A percentile compares a stretch with the other conserved stretches of the same genome.
These are phyloP conservation scores for Nemopilema nomurai DNA, from an alignment of 30 jellyfish, hydroid and myxozoan species.

Conservation along the genomic window DNA sequence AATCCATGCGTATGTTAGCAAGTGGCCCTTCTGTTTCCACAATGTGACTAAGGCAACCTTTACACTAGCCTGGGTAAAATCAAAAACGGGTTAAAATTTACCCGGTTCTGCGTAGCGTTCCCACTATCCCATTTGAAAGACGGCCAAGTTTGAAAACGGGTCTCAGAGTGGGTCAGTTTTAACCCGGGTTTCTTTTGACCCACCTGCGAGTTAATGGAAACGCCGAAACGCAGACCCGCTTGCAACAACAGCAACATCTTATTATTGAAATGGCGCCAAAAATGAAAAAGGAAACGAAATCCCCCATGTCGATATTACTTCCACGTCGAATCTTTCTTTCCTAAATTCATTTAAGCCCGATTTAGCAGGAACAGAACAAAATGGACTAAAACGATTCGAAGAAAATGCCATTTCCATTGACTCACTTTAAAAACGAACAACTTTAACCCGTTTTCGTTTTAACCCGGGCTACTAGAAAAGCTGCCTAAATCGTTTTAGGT, in stretches of 20 bases:
- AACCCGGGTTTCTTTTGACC: neutral
- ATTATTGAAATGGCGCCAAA: neutral
- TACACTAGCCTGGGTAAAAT: neutral
- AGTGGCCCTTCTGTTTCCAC: too few species aligned
- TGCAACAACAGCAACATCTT: neutral
- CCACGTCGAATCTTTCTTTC: neutral
- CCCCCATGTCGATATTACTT: too few species aligned
- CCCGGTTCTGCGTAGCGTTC: neutral
- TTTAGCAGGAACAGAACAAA: too few species aligned
- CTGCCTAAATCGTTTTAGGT: neutral
- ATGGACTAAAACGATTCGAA: neutral
- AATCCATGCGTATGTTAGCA: neutral
- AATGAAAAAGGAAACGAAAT: too few species aligned
- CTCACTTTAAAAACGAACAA: neutral
- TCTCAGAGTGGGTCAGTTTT: neutral
- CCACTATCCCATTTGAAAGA: neutral
- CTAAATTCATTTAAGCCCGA: too few species aligned
- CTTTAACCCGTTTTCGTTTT: neutral
- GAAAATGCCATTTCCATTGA: neutral
- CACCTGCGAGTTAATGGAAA: neutral
- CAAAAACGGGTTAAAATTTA: neutral
- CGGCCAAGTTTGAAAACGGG: neutral
- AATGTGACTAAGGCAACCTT: neutral
- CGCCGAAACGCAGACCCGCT: neutral
- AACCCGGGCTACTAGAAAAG: neutral